phyloP scores from a whole-genome alignment of 2,888 invertebrate genomes.

The Melanotus villosus region DNA sequence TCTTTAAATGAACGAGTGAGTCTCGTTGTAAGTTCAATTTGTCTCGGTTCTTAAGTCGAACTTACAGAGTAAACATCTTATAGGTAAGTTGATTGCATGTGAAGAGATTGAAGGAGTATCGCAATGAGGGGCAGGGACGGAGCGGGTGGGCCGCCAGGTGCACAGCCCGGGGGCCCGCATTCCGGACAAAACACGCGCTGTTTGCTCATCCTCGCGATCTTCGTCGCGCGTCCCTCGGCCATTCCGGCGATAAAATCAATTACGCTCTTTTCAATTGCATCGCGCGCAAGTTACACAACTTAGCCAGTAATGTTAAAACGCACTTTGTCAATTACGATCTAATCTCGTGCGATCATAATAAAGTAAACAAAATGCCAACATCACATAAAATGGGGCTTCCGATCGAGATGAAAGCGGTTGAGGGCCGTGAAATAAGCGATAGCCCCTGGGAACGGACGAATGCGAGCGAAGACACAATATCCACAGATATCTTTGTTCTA shows the following conservation, averaged over 20 bases:
- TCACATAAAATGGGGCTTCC: slow-evolving; percentile 30
- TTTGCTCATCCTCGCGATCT: slow-evolving; percentile 64
- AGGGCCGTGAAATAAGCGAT: slow-evolving; percentile 52
- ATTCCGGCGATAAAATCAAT: slow-evolving; percentile 48
- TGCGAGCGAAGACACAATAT: slow-evolving; percentile 55
- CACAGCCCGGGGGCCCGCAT: slow-evolving; percentile 66
- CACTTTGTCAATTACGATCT: slow-evolving; percentile 33
- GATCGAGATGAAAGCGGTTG: slow-evolving; percentile 20
- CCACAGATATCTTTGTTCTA: slow-evolving; percentile 66
- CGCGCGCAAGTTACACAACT: slow-evolving; percentile 35
- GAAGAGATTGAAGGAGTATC: slow-evolving; percentile 52
- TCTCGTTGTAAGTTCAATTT: slow-evolving; percentile 20
- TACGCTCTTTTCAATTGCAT: slow-evolving; percentile 42
- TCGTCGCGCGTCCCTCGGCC: slow-evolving; percentile 45
- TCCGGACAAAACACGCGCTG: slow-evolving; percentile 67
- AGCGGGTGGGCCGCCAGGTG: slow-evolving; percentile 64
- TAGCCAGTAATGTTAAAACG: slow-evolving; percentile 17
- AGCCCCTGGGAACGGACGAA: slow-evolving; percentile 53
- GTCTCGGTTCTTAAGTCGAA: slow-evolving; percentile 35
- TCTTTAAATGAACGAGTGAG: no score
- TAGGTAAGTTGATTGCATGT: slow-evolving; percentile 56
- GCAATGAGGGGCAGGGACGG: slow-evolving; percentile 55
- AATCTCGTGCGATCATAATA: slow-evolving; percentile 25
- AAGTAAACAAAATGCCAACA: slow-evolving; percentile 32
- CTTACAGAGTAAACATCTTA: slow-evolving; percentile 45